These are phyloP conservation scores for Ptychobarbus kaznakovi DNA, from an alignment of 2,797 vertebrate genomes.

Conservation along the genomic window DNA sequence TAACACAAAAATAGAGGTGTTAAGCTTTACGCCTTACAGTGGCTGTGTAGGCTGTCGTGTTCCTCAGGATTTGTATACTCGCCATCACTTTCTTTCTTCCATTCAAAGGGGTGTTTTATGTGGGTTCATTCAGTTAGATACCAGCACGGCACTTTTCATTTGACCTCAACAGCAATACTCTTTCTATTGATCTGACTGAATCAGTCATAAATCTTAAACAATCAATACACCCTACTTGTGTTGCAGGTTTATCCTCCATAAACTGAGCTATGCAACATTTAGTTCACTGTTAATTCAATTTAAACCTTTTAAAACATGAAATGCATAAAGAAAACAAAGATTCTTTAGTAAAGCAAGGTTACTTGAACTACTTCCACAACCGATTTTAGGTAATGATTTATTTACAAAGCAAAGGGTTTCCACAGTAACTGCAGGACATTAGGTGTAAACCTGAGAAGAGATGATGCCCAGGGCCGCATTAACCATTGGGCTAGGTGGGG, in stretches of 20 bases:
- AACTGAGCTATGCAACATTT: constrained; percentile 10
- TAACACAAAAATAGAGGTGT: constrained; percentile 1
- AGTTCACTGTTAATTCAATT: constrained; percentile 26
- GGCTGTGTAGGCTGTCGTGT: not conserved
- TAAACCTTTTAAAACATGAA: constrained; percentile 7
- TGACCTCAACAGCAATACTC: constrained; percentile 22
- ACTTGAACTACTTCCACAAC: not conserved
- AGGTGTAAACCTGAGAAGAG: not conserved
- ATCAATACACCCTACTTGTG: constrained; percentile 33
- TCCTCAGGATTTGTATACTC: not conserved
- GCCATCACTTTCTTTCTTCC: not conserved
- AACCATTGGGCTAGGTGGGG: too few species aligned
- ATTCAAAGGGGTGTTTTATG: constrained; percentile 18
- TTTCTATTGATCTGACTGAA: constrained; percentile 32
- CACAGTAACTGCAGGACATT: not conserved
- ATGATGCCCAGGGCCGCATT: too few species aligned
- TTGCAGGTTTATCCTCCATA: constrained; percentile 7
- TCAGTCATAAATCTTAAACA: constrained; percentile 31
- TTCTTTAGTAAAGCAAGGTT: not conserved
- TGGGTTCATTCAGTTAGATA: constrained; percentile 24
- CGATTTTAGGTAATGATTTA: not conserved
- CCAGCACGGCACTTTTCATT: constrained; percentile 35
- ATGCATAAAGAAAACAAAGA: not conserved
- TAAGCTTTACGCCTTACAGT: not conserved
- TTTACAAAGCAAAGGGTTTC: not conserved